Base-by-base conservation (phyloP, 2,797 vertebrate genomes). In the Micropoecilia bifurca region DNA sequence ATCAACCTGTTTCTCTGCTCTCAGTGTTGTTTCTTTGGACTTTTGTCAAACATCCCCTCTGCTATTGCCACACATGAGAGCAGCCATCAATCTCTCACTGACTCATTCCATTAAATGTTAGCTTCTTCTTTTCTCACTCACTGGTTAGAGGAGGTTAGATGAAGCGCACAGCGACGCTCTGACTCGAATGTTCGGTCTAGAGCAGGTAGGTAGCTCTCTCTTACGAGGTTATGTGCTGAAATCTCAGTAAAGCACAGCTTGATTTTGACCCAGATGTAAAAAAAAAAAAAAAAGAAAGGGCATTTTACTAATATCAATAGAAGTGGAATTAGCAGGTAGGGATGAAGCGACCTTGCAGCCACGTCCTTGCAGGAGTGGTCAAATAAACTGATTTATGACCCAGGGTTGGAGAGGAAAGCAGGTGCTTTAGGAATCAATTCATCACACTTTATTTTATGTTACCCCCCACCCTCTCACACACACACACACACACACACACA, bases 401-500 rank as follows among this genome's bases (percentile, higher is more conserved):
- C 75, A 45, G 79, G 72, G 87, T 84, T 68, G 47, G 85, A 89
- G 88, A 88, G 75, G 86, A 85, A 83, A 82, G 79, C 89, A 87
- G 86, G 88, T 90, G 84, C 83, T 89, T 83, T 82, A 85, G 86
- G 82, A 87, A 93, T 94, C 91, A 90, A 92, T 92, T 94, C 87
- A 89, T 93, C 92, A 93, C 85, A 91, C 85, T 95, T 93, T 93
- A 93, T 92, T 93, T 90, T 79, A 85, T 84, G 85, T 88, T 90
- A 93, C 84, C 90, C 88, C 18, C 14, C 59, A 5, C 2, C 12
- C 12, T 0, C 36, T 0, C 36, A 4, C 36, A 4, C 36, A 36
- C 36, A 36, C 36, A 36, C 36, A 36, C 36, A 36, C 36, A 36
- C 36, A 36, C 36, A 36, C 36, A 36, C 36, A 36, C 36, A 36